Conservation (phyloP, 2,888 invertebrate species). For the Oxycera nigricornis region DNA sequence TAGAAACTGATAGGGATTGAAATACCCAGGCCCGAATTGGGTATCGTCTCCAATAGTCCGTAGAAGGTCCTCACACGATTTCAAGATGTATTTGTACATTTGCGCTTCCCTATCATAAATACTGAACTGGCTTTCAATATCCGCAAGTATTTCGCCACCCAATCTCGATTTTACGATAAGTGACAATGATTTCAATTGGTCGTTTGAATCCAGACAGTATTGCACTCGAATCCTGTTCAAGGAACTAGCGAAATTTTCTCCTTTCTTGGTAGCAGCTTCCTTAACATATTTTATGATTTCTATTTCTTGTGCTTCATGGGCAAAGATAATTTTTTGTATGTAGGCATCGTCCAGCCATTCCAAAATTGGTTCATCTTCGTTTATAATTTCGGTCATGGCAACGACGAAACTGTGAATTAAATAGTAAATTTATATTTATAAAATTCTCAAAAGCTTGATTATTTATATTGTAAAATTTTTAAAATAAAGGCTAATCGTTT, state of each 20-base stretch:
- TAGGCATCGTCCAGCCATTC: slow-evolving; percentile 50
- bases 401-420: too few species aligned
- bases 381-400: neutral
- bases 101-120: slow-evolving; percentile 52
- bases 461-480: too few species aligned
- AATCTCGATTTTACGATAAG: slow-evolving; percentile 53
- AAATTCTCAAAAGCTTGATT: neutral
- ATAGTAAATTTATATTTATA: too few species aligned
- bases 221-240: slow-evolving; percentile 51
- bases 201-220: slow-evolving; percentile 42
- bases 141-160: slow-evolving; percentile 50
- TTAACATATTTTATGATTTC: slow-evolving; percentile 33
- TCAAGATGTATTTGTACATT: slow-evolving; percentile 51
- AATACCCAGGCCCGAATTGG: slow-evolving; percentile 50
- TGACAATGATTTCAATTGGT: slow-evolving; percentile 43
- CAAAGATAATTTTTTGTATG: slow-evolving; percentile 50
- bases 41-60: slow-evolving; percentile 50
- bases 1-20: neutral
- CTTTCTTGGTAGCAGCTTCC: slow-evolving; percentile 52
- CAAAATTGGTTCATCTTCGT: slow-evolving; percentile 40
- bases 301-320: slow-evolving; percentile 46
- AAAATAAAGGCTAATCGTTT: too few species aligned
- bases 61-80: slow-evolving; percentile 49
- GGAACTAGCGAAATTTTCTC: slow-evolving; percentile 54
- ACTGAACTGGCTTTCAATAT: slow-evolving; percentile 53